Evolutionary conservation across 2,888 invertebrate genomes (phyloP).

Genomic region (Cetonia aurata): DNA sequence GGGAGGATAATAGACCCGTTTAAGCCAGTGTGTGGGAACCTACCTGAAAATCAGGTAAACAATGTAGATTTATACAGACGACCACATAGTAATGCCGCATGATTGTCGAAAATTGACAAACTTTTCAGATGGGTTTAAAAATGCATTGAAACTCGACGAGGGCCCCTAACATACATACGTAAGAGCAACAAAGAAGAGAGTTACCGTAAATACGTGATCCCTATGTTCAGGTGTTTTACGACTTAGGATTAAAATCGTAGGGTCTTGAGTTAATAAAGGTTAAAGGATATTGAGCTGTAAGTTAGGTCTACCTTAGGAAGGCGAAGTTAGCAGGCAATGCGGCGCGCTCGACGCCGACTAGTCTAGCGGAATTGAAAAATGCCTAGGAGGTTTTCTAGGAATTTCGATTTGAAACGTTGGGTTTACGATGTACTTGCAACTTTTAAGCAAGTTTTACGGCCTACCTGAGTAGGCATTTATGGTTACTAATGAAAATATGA

Average conservation of each 20-base stretch:
- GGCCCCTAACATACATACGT: neutral
- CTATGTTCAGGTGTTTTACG: slow-evolving; percentile 40
- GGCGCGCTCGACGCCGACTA: slow-evolving; percentile 53
- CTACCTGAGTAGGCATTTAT: slow-evolving; percentile 40
- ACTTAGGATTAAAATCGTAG: slow-evolving; percentile 35
- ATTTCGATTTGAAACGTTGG: slow-evolving; percentile 54
- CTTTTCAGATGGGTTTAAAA: slow-evolving; percentile 22
- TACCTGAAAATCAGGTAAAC: slow-evolving; percentile 44
- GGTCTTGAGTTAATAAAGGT: slow-evolving; percentile 25
- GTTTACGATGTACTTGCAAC: slow-evolving; percentile 48
- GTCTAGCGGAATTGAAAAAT: slow-evolving; percentile 60
- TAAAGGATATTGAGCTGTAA: slow-evolving; percentile 28
- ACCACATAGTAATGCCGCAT: slow-evolving; percentile 14
- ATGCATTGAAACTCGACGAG: neutral
- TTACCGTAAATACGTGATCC: slow-evolving; percentile 8
- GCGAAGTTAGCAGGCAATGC: neutral
- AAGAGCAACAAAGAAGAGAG: slow-evolving; percentile 5
- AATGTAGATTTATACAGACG: slow-evolving; percentile 30
- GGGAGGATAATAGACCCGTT: slow-evolving; percentile 22
- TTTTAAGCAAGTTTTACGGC: slow-evolving; percentile 39
- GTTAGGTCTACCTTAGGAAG: slow-evolving; percentile 16
- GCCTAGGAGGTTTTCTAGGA: slow-evolving; percentile 59
- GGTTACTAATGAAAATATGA: slow-evolving; percentile 38
- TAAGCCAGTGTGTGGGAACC: slow-evolving; percentile 12
- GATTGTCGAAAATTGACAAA: slow-evolving; percentile 38